phyloP scores from a whole-genome alignment of 2,113 vertebrate genomes.

The Mus musculus region GRCm39 chr15:92718001-92718500 shows the following conservation, averaged over 20 bases:
- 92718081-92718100: neutral
- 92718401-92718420: neutral
- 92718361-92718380: neutral
- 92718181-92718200: neutral
- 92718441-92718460: neutral
- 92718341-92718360: neutral
- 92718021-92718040: too few species aligned
- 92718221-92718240: neutral
- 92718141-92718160: neutral
- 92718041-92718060: too few species aligned
- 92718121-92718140: neutral
- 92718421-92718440: neutral
- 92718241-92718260: neutral
- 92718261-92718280: neutral
- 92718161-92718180: neutral
- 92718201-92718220: neutral
- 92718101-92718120: neutral
- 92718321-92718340: neutral
- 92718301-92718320: neutral
- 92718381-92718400: neutral
- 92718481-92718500: neutral
- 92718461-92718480: neutral
- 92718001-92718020: too few species aligned
- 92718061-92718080: too few species aligned
- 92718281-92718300: neutral